Percentiles rank a stretch among this genome's conserved stretches.
These are phyloP conservation scores for Cinclus cinclus DNA, from an alignment of 2,113 vertebrate genomes.

Conservation along the genomic window DNA sequence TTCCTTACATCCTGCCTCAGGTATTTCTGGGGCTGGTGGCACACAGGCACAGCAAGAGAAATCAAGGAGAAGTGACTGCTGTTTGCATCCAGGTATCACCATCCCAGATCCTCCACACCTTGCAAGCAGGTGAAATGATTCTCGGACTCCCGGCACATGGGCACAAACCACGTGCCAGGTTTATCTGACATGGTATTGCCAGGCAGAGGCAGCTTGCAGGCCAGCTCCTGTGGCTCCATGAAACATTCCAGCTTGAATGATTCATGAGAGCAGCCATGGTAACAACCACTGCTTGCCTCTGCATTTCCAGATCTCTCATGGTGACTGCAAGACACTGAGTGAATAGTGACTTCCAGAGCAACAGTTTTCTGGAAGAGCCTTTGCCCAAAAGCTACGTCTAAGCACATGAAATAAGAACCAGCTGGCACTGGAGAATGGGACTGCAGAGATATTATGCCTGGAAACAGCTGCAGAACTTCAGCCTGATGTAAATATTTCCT, in stretches of 20 bases:
- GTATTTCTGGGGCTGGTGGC: background rate
- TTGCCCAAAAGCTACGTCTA: background rate
- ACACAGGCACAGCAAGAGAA: background rate
- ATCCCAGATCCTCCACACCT: background rate
- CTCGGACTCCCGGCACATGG: background rate
- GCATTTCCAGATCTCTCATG: background rate
- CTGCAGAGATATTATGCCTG: background rate
- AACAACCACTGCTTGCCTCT: background rate
- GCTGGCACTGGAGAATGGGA: background rate
- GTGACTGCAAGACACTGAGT: background rate
- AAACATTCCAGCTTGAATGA: background rate
- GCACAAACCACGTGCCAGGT: accelerated
- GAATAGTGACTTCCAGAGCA: background rate
- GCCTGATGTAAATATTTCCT: background rate
- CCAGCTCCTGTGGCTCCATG: background rate
- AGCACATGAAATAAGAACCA: background rate
- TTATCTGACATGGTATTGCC: background rate
- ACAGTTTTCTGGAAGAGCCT: background rate
- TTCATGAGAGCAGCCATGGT: background rate
- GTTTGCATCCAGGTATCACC: background rate
- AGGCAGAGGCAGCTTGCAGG: background rate
- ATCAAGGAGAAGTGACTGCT: accelerated
- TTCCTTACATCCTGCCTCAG: background rate
- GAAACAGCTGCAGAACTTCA: slow-evolving; percentile 3
- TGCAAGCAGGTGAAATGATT: accelerated